Percentiles rank a stretch among this genome's conserved stretches.
phyloP scores from a whole-genome alignment of 2,113 vertebrate genomes.

The Tamias sibiricus region DNA sequence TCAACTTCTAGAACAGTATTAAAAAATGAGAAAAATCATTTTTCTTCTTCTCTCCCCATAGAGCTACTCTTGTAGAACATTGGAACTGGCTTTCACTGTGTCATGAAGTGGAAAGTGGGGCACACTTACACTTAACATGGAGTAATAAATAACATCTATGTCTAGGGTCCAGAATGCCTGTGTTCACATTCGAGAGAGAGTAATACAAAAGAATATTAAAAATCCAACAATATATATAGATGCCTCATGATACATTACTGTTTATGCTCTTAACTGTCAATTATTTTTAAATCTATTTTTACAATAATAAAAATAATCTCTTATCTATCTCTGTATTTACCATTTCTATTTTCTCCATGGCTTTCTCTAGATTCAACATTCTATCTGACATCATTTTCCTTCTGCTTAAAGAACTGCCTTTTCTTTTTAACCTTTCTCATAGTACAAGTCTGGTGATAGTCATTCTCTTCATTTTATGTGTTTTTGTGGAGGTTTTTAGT shows the following conservation, averaged over 20 bases:
- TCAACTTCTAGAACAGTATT: neutral
- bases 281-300: conserved; percentile 13
- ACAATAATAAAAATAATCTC: neutral
- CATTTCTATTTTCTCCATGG: neutral
- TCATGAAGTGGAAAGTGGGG: accelerated
- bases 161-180: neutral
- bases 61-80: neutral
- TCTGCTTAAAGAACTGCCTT: neutral
- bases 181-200: neutral
- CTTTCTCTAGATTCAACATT: neutral
- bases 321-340: neutral
- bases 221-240: neutral
- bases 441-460: neutral
- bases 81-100: neutral
- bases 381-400: neutral
- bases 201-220: neutral
- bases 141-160: neutral
- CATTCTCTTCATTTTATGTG: neutral
- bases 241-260: neutral
- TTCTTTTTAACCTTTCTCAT: neutral
- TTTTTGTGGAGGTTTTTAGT: neutral
- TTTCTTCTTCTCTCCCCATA: neutral
- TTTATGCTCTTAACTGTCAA: neutral
- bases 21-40: neutral
- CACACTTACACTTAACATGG: neutral